These are phyloP conservation scores for Uropsilus gracilis DNA, from an alignment of 2,113 vertebrate genomes.

Conservation along the genomic window DNA sequence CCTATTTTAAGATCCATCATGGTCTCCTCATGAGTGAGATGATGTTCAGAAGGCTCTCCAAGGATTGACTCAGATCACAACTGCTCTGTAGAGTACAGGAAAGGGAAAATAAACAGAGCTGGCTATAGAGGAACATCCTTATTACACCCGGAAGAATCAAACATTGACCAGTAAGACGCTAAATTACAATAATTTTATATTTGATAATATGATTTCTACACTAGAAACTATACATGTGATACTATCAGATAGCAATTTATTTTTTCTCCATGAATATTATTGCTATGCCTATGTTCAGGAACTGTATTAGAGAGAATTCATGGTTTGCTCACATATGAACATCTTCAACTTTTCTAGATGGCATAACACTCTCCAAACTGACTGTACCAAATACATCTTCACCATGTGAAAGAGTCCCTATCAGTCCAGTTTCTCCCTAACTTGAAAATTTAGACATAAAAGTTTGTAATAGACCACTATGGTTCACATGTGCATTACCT, in stretches of 20 bases:
- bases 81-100: background rate
- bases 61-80: background rate
- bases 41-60: background rate
- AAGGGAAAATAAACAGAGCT: constrained; percentile 12
- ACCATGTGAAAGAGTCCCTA: background rate
- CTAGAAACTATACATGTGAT: background rate
- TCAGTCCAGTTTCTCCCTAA: background rate
- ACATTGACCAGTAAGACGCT: background rate
- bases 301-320: background rate
- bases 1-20: background rate
- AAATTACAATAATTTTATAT: background rate
- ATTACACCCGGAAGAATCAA: background rate
- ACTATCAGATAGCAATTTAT: background rate
- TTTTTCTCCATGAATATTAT: background rate
- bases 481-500: background rate
- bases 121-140: background rate
- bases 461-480: background rate
- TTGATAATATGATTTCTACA: background rate
- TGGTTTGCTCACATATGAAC: background rate
- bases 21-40: background rate
- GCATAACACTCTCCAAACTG: background rate
- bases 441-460: background rate
- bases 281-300: background rate
- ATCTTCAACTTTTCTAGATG: background rate
- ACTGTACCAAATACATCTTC: background rate